Base-by-base conservation (phyloP, 2,888 invertebrate species). In the Anarsia innoxiella region DNA sequence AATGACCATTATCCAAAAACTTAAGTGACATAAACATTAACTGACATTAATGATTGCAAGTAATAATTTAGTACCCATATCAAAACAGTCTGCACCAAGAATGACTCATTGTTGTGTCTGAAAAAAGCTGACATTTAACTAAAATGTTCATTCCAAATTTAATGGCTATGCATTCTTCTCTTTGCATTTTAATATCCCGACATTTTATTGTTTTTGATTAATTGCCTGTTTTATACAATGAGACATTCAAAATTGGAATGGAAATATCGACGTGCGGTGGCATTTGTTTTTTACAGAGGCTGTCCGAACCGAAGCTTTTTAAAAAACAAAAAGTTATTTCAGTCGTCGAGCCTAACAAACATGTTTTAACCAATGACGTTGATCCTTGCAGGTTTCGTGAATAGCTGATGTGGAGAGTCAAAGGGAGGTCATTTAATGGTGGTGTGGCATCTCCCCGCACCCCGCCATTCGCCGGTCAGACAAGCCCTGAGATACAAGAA, bases 401-500 rank as follows among this genome's bases (percentile, higher is more conserved):
- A 14, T 15, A 12, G 12, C 12, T 8, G 5, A n/a, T 11, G 9
- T 27, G 12, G 32, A 29, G 25, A 16, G 6, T n/a, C 12, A 15
- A 43, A 32, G 42, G 45, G 48, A 45, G 59, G 39, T 49, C 53
- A 50, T 46, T 45, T 56, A 53, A 61, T 40, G 52, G 44, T 57
- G 58, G 59, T 46, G 35, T 48, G 36, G 41, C 42, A 38, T 38
- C 46, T 36, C 38, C 37, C 38, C 41, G 36, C 48, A 45, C 43
- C 51, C 56, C 54, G n/a, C n/a, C n/a, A n/a, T n/a, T 49, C 49
- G 67, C 78, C 73, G 77, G 82, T 82, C 66, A 56, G 62, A 79
- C 82, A 48, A 66, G 78, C 71, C 78, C 59, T 53, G 59, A 59
- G 68, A 66, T 66, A 59, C 74, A 80, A 79, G 82, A 82, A 79